phyloP scores from a whole-genome alignment of 2,113 vertebrate genomes.

The Mesitornis unicolor region DNA sequence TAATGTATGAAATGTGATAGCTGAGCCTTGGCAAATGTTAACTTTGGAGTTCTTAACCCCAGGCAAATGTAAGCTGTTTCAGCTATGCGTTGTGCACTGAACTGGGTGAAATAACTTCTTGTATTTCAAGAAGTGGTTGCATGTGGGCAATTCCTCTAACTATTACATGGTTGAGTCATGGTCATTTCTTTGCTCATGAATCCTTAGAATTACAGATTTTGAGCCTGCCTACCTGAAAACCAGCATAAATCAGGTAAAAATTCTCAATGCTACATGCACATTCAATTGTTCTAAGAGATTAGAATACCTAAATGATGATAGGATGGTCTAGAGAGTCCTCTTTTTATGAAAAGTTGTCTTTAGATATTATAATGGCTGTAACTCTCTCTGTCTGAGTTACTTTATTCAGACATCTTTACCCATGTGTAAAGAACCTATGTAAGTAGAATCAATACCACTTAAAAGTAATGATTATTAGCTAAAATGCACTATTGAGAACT shows the following conservation, averaged over 20 bases:
- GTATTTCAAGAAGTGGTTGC: background rate
- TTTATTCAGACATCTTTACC: background rate
- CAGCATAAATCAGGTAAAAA: background rate
- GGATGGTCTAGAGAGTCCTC: background rate
- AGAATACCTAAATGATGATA: background rate
- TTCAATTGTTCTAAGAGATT: background rate
- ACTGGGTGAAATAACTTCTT: background rate
- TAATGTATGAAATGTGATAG: background rate
- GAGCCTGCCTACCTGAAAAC: background rate
- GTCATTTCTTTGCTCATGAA: background rate
- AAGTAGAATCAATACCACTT: background rate
- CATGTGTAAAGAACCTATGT: background rate
- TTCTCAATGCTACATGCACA: rapidly evolving
- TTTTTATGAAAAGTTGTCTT: background rate
- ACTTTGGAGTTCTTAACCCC: background rate
- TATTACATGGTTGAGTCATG: background rate
- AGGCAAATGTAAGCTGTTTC: background rate
- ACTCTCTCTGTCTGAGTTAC: background rate
- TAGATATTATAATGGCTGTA: background rate
- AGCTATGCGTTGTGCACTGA: background rate
- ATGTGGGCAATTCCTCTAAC: background rate
- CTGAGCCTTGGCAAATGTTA: background rate
- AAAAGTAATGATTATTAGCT: background rate
- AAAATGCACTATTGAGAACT: background rate
- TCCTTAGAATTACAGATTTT: background rate